These are phyloP conservation scores for Leptodactylus fallax DNA, from an alignment of 2,797 vertebrate genomes.

Conservation along the genomic window DNA sequence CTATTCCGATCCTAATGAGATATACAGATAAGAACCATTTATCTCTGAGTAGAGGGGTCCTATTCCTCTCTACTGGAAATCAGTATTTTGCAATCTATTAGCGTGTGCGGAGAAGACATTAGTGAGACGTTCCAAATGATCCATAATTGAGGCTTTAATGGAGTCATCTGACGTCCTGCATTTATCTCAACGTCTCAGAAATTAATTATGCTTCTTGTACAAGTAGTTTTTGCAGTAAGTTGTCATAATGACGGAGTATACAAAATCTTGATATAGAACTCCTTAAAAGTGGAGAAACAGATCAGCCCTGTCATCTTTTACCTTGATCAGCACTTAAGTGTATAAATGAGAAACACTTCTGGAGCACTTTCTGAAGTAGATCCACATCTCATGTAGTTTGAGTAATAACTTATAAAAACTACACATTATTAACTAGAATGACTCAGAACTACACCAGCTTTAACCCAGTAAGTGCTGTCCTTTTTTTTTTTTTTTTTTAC, in stretches of 20 bases:
- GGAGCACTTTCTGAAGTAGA: not conserved
- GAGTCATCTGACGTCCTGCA: slow-evolving; percentile 24
- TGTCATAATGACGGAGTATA: slow-evolving; percentile 24
- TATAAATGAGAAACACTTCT: not conserved
- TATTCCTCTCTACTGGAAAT: slow-evolving; percentile 15
- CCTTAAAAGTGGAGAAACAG: slow-evolving; percentile 19
- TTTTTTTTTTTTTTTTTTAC: not conserved
- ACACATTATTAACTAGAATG: slow-evolving; percentile 8
- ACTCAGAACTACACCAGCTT: slow-evolving; percentile 33
- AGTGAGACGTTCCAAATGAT: slow-evolving; percentile 14
- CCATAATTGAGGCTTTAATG: slow-evolving; percentile 42
- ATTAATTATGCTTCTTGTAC: slow-evolving; percentile 35
- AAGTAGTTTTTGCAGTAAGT: slow-evolving; percentile 2
- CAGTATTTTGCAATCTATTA: slow-evolving; percentile 16
- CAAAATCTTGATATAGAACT: slow-evolving; percentile 31
- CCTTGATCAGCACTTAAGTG: slow-evolving; percentile 1
- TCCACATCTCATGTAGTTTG: slow-evolving; percentile 23
- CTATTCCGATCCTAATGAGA: slow-evolving; percentile 38
- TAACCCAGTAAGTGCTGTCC: not conserved
- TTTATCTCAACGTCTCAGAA: slow-evolving; percentile 22
- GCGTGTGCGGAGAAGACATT: not conserved
- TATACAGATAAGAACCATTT: slow-evolving; percentile 42
- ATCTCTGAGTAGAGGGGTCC: not conserved
- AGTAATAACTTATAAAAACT: slow-evolving; percentile 30
- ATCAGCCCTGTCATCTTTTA: slow-evolving; percentile 5